Evolutionary conservation across 1,140 invertebrate species (phyloP), one percentile per base, ranked within the genome.

Genomic region (Ceratosolen fusciceps): DNA sequence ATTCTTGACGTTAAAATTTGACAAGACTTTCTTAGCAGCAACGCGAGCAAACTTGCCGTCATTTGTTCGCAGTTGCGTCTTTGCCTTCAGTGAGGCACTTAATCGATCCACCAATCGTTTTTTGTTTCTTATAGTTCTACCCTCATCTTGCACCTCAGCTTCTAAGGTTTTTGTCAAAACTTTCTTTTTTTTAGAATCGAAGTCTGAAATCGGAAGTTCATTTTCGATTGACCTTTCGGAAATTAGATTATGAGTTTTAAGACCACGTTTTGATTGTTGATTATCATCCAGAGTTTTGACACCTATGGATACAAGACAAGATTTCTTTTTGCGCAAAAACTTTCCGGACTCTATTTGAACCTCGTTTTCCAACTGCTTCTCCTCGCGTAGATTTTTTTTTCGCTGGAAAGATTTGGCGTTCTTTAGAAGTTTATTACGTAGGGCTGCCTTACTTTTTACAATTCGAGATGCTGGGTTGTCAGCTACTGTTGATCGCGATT

Each of bases 381-480:
- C 81, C 1, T 81, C 75, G 0, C 70, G 74, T 43, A 79, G 73
- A 31, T 74, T 68, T 31, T 81, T 81, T 67, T 90, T 88, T 1
- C 87, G 85, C 29, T 89, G 88, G 31, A 87, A 85, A 56, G 85
- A 88, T 58, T 90, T 90, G 37, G 89, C 89, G 58, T 90, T 88
- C 71, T 90, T 88, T 75, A 90, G 72, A 39, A 90, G 60, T 60
- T 90, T 87, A 62, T 90, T 90, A 49, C 86, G 86, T 9, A 89
- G 74, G 2, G 81, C 87, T 0, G 86, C 85, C 65, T 90, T 90
- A 60, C 85, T 89, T 37, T 74, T 77, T 0, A 77, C 47, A 0
- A 80, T 80, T 0, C 79, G 67, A 0, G 67, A 76, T 0, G 74
- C 74, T 14, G 74, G 58, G 47, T 80, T 80, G 16, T 76, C 73